Percentiles rank a stretch among this genome's conserved stretches.
phyloP scores from a whole-genome alignment of 2,113 vertebrate genomes.

The Grallaria varia region DNA sequence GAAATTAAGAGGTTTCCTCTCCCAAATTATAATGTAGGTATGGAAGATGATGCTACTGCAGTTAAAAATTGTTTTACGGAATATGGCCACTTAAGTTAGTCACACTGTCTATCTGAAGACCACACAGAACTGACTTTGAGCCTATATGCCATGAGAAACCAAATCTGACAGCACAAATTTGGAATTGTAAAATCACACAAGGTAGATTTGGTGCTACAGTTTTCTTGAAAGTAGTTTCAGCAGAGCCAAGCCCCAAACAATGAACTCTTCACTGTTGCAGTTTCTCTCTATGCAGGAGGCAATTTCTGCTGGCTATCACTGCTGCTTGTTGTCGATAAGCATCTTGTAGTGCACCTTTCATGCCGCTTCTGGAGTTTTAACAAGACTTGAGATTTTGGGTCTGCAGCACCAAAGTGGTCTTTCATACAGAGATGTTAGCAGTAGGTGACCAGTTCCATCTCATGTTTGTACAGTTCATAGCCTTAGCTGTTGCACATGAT shows the following conservation, averaged over 20 bases:
- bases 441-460: neutral
- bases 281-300: neutral
- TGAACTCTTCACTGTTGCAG: rapidly evolving
- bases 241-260: neutral
- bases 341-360: neutral
- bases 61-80: neutral
- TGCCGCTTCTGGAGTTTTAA: neutral
- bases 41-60: neutral
- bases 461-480: rapidly evolving
- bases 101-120: rapidly evolving
- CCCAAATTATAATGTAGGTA: neutral
- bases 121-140: neutral
- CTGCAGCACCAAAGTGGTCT: neutral
- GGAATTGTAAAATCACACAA: neutral
- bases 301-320: neutral
- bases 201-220: neutral
- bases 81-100: neutral
- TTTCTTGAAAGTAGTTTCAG: neutral
- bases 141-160: neutral
- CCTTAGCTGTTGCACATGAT: neutral
- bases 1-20: neutral
- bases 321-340: neutral
- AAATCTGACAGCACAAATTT: neutral
- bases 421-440: neutral
- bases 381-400: neutral